A percentile compares a stretch with the other conserved stretches of the same genome.
Conservation (phyloP, 2,888 invertebrate genomes). For the Morpho achilles region DNA sequence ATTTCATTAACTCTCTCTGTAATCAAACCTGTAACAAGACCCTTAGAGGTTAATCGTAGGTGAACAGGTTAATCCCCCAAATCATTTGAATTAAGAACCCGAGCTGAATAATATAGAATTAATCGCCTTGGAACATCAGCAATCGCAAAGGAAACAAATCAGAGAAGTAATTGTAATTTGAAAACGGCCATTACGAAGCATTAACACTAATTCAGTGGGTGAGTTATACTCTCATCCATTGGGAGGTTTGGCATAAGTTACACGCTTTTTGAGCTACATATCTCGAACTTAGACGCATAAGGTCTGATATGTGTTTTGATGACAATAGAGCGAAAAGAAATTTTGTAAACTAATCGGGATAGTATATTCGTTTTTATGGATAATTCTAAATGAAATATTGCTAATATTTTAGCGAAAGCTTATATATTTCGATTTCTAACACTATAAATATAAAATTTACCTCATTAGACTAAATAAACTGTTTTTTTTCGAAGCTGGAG, state of each 20-base stretch:
- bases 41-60: constrained; percentile 1
- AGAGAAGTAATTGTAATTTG: constrained; percentile 52
- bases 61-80: constrained; percentile 8
- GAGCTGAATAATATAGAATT: constrained; percentile 6
- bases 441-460: too few species aligned
- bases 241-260: constrained; percentile 4
- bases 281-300: too few species aligned
- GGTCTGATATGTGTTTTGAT: too few species aligned
- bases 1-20: constrained; percentile 30
- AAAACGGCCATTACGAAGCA: constrained; percentile 36
- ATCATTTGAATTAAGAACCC: constrained; percentile 3
- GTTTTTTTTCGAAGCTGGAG: too few species aligned
- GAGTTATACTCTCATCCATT: constrained; percentile 27
- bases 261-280: not conserved
- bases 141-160: constrained; percentile 33
- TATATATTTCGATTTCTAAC: too few species aligned
- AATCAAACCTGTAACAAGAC: constrained; percentile 27
- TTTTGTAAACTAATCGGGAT: too few species aligned
- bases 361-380: too few species aligned
- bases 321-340: too few species aligned
- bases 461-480: too few species aligned
- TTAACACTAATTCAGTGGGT: constrained; percentile 50
- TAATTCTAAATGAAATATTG: too few species aligned
- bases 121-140: constrained; percentile 9
- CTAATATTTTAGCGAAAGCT: too few species aligned